Conservation (phyloP, 2,797 vertebrate genomes). For the Manis pentadactyla region DNA sequence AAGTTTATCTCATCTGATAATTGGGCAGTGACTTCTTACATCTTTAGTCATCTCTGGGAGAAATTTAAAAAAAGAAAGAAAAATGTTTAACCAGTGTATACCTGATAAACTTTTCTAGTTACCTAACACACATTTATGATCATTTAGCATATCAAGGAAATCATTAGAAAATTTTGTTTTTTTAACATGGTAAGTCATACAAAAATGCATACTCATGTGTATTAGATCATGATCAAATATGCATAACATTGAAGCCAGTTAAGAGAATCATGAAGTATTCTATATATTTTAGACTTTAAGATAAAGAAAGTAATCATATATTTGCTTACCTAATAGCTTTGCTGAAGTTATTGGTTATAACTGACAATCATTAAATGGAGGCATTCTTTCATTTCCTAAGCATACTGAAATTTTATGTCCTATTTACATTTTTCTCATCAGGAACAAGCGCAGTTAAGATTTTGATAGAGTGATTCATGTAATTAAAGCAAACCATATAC, state of each 20-base stretch:
- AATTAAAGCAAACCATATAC: neutral
- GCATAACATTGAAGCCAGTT: neutral
- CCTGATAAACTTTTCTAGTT: neutral
- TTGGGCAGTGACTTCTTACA: neutral
- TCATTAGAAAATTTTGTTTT: neutral
- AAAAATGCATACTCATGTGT: neutral
- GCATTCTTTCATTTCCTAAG: neutral
- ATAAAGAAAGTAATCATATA: neutral
- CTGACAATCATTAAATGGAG: neutral
- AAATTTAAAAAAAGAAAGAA: neutral
- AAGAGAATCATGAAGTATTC: neutral
- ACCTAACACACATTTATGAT: neutral
- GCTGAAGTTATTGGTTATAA: neutral
- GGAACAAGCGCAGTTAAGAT: neutral
- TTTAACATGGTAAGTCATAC: neutral
- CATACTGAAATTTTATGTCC: neutral
- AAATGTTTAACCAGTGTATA: neutral
- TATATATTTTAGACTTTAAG: neutral
- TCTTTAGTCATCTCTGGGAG: neutral
- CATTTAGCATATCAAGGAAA: neutral
- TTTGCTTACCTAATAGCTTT: neutral
- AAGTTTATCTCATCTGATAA: neutral
- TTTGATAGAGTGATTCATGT: neutral
- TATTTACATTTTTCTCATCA: neutral
- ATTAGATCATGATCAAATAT: neutral